A percentile compares a stretch with the other conserved stretches of the same genome.
phyloP scores from a whole-genome alignment of 2,888 invertebrate genomes.

The Trichopria drosophilae region DNA sequence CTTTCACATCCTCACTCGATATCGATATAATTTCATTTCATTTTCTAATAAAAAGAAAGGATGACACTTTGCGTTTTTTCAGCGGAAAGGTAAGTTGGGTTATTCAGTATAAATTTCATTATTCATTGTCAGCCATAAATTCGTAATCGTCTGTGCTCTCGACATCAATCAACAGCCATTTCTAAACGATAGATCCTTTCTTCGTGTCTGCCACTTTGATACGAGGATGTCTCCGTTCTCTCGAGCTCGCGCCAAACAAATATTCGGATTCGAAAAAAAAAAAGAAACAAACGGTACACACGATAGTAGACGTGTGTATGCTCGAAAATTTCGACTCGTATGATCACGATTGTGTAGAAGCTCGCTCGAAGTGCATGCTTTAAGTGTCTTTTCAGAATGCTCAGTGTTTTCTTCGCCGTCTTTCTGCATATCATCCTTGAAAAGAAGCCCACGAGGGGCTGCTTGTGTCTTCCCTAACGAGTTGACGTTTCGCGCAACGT shows the following conservation, averaged over 20 bases:
- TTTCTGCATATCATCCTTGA: conserved; percentile 40
- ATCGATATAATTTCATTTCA: conserved; percentile 9
- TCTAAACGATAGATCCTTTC: too few species aligned
- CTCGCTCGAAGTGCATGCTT: conserved; percentile 56
- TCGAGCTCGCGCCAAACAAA: conserved; percentile 23
- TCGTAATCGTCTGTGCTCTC: conserved; percentile 42
- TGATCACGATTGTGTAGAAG: too few species aligned
- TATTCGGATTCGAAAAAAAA: conserved; percentile 10
- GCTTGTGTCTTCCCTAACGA: conserved; percentile 40
- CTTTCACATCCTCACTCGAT: conserved; percentile 45
- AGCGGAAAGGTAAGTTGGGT: conserved; percentile 54
- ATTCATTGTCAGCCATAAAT: conserved; percentile 44
- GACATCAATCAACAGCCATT: too few species aligned
- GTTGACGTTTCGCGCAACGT: conserved; percentile 33
- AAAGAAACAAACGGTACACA: conserved; percentile 37
- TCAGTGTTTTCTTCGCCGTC: conserved; percentile 56
- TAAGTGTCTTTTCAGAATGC: conserved; percentile 57
- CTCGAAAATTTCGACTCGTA: too few species aligned
- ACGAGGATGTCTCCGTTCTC: conserved; percentile 32
- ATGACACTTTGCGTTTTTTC: conserved; percentile 42
- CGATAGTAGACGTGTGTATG: too few species aligned
- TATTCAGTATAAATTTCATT: conserved; percentile 35
- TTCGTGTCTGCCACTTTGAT: too few species aligned
- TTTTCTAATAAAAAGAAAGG: conserved; percentile 12
- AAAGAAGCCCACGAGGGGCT: conserved; percentile 36